These are phyloP conservation scores for Podotricha telesiphe DNA, from an alignment of 2,888 invertebrate species.

Conservation along the genomic window DNA sequence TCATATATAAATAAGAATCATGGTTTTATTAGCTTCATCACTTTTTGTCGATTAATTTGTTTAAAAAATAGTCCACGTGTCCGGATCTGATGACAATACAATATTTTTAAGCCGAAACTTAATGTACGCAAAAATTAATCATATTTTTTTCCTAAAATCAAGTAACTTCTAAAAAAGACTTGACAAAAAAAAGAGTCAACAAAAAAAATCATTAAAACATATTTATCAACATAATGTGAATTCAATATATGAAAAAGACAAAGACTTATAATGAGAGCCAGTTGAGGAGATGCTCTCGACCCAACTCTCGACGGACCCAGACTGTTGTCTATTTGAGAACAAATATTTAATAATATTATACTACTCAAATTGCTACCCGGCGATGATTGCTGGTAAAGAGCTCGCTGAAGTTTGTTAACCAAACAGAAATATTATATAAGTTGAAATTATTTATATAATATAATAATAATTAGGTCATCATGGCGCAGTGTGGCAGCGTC, in stretches of 20 bases:
- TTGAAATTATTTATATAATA: background rate
- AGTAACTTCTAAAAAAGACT: too few species aligned
- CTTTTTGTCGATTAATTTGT: too few species aligned
- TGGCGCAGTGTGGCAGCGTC: background rate
- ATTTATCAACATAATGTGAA: background rate
- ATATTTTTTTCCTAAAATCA: too few species aligned
- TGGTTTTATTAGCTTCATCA: too few species aligned
- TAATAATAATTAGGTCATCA: background rate
- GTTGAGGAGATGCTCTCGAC: constrained; percentile 30
- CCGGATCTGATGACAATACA: too few species aligned
- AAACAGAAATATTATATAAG: background rate
- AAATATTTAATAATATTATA: constrained; percentile 36
- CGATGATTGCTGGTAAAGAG: constrained; percentile 21
- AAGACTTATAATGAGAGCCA: constrained; percentile 25
- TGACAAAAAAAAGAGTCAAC: background rate
- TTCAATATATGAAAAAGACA: constrained; percentile 15
- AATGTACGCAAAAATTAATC: too few species aligned
- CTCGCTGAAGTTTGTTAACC: constrained; percentile 13
- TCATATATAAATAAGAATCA: too few species aligned
- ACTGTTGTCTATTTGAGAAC: constrained; percentile 27
- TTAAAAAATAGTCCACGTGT: too few species aligned
- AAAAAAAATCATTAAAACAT: background rate
- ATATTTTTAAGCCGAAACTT: too few species aligned
- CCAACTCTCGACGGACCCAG: constrained; percentile 20
- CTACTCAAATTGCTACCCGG: constrained; percentile 13